Conservation (phyloP, 2,888 invertebrate genomes). For the Acanthacorydalis orientalis region DNA sequence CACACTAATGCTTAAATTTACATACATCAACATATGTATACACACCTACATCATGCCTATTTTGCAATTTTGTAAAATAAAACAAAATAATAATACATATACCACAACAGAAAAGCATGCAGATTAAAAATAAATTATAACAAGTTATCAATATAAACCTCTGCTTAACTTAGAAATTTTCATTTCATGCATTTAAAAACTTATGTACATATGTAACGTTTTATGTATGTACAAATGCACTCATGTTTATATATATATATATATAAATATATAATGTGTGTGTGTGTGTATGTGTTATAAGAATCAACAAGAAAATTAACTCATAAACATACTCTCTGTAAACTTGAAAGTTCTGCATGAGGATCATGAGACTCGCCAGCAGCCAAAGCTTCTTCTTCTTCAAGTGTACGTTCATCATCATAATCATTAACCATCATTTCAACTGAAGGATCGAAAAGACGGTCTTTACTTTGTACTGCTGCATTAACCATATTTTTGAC, state of each 20-base stretch:
- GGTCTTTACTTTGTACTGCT: slow-evolving; percentile 23
- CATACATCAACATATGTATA: too few species aligned
- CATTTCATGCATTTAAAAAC: too few species aligned
- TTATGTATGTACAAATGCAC: neutral
- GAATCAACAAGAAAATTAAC: neutral
- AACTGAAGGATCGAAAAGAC: slow-evolving; percentile 76
- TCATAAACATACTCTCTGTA: slow-evolving; percentile 50
- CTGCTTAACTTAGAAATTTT: too few species aligned
- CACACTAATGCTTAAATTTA: too few species aligned
- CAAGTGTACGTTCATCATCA: slow-evolving; percentile 91
- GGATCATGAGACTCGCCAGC: slow-evolving; percentile 72
- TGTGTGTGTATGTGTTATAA: neutral
- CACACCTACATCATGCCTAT: too few species aligned
- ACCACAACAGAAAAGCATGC: too few species aligned
- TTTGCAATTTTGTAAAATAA: too few species aligned
- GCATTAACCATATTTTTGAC: too few species aligned
- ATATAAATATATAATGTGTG: too few species aligned
- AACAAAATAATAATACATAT: too few species aligned
- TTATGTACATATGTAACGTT: neutral
- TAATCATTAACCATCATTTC: slow-evolving; percentile 97
- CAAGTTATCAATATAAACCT: too few species aligned
- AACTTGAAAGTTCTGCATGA: slow-evolving; percentile 71
- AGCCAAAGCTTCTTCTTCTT: slow-evolving; percentile 91
- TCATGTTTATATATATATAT: neutral
- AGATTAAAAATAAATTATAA: too few species aligned